Evolutionary conservation across 1,140 invertebrate species (phyloP).

Genomic region (Ruditapes philippinarum): DNA sequence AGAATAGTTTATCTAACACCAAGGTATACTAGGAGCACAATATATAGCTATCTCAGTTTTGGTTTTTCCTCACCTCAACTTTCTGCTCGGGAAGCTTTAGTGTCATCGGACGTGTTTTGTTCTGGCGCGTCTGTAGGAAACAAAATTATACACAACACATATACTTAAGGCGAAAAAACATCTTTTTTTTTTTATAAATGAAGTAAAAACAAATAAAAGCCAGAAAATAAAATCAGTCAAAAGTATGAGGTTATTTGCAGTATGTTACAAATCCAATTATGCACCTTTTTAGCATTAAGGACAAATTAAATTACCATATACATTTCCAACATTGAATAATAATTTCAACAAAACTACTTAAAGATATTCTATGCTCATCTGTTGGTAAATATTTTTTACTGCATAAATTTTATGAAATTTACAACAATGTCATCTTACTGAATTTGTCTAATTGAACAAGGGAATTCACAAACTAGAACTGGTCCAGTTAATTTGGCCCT

Average conservation of each 20-base stretch:
- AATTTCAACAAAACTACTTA: too few relatives aligned
- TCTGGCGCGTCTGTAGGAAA: constrained; percentile 55
- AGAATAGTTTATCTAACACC: neutral
- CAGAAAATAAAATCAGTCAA: too few relatives aligned
- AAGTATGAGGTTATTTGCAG: too few relatives aligned
- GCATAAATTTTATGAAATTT: too few relatives aligned
- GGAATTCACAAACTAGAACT: too few relatives aligned
- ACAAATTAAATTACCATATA: neutral
- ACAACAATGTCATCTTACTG: too few relatives aligned
- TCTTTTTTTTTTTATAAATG: constrained; percentile 13
- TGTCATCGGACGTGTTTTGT: constrained; percentile 60
- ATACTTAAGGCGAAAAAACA: neutral
- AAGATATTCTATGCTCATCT: too few relatives aligned
- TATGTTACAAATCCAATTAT: too few relatives aligned
- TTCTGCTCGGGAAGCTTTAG: constrained; percentile 45
- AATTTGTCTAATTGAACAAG: too few relatives aligned
- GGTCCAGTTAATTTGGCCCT: too few relatives aligned
- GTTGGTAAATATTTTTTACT: too few relatives aligned
- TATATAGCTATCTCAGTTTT: neutral
- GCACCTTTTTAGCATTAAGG: too few relatives aligned
- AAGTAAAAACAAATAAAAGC: constrained; percentile 21
- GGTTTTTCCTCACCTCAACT: constrained; percentile 31
- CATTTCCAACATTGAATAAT: neutral
- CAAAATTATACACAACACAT: constrained; percentile 52
- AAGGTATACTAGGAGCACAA: neutral